Conservation (phyloP, 2,888 invertebrate genomes). For the Eupithecia pulchellata region DNA sequence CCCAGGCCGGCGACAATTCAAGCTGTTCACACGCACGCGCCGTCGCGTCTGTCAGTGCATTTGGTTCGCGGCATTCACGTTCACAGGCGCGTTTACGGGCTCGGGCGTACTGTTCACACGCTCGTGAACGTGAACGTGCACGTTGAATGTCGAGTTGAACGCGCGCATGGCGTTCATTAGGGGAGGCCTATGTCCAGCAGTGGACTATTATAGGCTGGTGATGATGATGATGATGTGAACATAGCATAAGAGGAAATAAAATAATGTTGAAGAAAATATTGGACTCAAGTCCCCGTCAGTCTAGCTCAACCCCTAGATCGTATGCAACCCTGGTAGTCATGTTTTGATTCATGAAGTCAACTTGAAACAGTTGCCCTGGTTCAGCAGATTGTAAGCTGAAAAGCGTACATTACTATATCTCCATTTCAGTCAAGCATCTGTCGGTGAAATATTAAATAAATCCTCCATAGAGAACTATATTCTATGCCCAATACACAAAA, state of each 20-base stretch:
- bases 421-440: background rate
- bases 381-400: background rate
- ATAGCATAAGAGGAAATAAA: background rate
- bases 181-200: too few relatives aligned
- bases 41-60: too few relatives aligned
- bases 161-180: too few relatives aligned
- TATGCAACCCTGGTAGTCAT: constrained; percentile 24
- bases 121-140: too few relatives aligned
- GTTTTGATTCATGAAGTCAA: constrained; percentile 15
- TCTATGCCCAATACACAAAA: background rate
- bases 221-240: too few relatives aligned
- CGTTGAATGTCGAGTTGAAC: too few relatives aligned
- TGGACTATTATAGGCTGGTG: too few relatives aligned
- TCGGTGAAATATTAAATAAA: background rate
- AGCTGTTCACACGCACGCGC: too few relatives aligned
- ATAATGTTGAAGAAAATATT: background rate
- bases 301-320: background rate
- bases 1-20: too few relatives aligned
- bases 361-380: constrained; percentile 8
- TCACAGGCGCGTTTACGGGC: too few relatives aligned
- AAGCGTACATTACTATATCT: background rate
- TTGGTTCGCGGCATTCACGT: too few relatives aligned
- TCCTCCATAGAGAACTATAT: background rate
- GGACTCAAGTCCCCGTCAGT: background rate
- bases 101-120: too few relatives aligned